phyloP scores from a whole-genome alignment of 2,888 invertebrate species.

The Idaea biselata region DNA sequence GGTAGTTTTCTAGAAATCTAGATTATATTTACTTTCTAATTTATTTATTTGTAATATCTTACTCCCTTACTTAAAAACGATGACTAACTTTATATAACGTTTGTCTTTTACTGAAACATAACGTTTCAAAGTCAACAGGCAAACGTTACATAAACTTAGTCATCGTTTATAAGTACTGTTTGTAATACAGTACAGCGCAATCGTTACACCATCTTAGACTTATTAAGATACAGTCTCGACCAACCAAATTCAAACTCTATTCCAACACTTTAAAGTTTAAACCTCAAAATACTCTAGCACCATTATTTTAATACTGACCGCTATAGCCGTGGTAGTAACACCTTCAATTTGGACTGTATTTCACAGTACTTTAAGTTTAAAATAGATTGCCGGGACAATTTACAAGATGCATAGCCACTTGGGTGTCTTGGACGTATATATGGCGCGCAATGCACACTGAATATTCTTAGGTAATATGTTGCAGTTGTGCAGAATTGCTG shows the following conservation, averaged over 20 bases:
- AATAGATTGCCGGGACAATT: constrained; percentile 3
- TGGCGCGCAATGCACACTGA: constrained; percentile 21
- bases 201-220: background rate
- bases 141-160: no score
- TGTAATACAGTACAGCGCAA: background rate
- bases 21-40: no score
- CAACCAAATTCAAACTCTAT: constrained; percentile 7
- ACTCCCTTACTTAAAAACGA: no score
- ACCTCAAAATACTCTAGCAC: background rate
- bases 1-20: no score
- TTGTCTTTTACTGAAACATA: no score
- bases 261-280: background rate
- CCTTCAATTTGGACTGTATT: background rate
- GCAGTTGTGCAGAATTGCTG: constrained; percentile 12
- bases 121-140: no score
- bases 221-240: background rate
- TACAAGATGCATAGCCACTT: constrained; percentile 15
- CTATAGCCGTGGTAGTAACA: background rate
- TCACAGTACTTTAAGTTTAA: background rate
- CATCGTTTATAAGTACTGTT: no score
- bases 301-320: background rate
- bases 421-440: constrained; percentile 17
- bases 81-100: no score
- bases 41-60: no score
- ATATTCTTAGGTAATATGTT: constrained; percentile 20